These are phyloP conservation scores for Eufriesea mexicana DNA, from an alignment of 1,140 invertebrate genomes.

Conservation along the genomic window DNA sequence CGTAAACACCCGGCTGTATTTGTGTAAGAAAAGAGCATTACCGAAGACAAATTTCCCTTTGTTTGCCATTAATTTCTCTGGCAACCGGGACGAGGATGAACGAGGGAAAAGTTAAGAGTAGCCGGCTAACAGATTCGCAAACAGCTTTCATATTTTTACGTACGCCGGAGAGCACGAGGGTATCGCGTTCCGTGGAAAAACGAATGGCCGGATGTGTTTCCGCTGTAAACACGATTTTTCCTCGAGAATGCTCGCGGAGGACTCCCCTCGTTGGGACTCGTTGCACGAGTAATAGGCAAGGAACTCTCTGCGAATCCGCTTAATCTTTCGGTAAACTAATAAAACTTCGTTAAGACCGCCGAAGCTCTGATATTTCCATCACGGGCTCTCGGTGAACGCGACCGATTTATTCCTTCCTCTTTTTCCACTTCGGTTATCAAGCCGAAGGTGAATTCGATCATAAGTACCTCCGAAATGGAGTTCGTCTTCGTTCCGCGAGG, in stretches of 20 bases:
- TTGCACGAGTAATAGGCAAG: slow-evolving; percentile 52
- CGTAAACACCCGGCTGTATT: neutral
- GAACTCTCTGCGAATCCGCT: slow-evolving; percentile 59
- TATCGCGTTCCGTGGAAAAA: slow-evolving; percentile 19
- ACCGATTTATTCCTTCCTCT: neutral
- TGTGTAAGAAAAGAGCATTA: neutral
- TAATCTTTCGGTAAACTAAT: slow-evolving; percentile 76
- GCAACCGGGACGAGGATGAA: neutral
- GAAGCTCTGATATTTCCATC: slow-evolving; percentile 55
- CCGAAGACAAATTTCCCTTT: slow-evolving; percentile 32
- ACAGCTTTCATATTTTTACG: slow-evolving; percentile 37
- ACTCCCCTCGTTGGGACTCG: neutral
- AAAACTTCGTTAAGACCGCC: slow-evolving; percentile 75
- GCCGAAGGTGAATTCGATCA: slow-evolving; percentile 19
- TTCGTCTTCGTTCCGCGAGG: neutral
- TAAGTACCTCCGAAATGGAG: neutral
- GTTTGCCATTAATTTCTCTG: slow-evolving; percentile 33
- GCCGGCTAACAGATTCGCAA: slow-evolving; percentile 34
- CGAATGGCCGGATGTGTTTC: slow-evolving; percentile 2
- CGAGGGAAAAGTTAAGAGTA: slow-evolving; percentile 8
- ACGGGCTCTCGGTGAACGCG: slow-evolving; percentile 27
- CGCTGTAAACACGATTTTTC: slow-evolving; percentile 45
- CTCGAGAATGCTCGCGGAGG: neutral
- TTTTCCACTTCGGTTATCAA: neutral
- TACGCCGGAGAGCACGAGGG: neutral